phyloP scores from a whole-genome alignment of 2,797 vertebrate species.

The Myioborus melanocephalus region DNA sequence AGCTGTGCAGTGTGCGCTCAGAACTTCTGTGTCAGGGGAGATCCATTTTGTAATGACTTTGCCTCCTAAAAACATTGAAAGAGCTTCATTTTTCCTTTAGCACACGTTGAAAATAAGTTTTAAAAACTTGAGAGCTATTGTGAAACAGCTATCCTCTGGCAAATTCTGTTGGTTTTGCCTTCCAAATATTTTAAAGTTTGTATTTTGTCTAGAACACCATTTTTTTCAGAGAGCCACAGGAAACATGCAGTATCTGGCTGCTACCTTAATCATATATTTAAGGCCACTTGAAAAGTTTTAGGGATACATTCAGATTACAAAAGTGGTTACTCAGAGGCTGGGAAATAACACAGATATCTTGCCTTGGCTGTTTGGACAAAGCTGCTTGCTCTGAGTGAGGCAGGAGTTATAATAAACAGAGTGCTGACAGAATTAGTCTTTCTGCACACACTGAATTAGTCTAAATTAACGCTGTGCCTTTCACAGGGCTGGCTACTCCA shows the following conservation, averaged over 20 bases:
- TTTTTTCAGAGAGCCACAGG: neutral
- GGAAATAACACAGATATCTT: neutral
- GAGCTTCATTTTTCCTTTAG: neutral
- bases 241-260: neutral
- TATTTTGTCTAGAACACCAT: neutral
- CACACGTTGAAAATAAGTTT: conserved; percentile 18
- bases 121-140: conserved; percentile 26
- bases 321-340: neutral
- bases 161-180: neutral
- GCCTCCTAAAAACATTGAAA: neutral
- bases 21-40: neutral
- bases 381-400: neutral
- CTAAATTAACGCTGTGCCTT: neutral
- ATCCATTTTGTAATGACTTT: neutral
- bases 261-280: conserved; percentile 6
- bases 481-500: neutral
- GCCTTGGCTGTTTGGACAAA: neutral
- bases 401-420: neutral
- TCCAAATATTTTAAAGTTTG: conserved; percentile 44
- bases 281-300: neutral
- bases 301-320: neutral
- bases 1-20: neutral
- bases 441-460: neutral
- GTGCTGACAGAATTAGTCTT: neutral
- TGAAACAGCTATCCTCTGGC: conserved; percentile 29